Evolutionary conservation across 2,888 invertebrate genomes (phyloP), one percentile per base, ranked within the genome.

Genomic region (Dicyrtoma fusca): DNA sequence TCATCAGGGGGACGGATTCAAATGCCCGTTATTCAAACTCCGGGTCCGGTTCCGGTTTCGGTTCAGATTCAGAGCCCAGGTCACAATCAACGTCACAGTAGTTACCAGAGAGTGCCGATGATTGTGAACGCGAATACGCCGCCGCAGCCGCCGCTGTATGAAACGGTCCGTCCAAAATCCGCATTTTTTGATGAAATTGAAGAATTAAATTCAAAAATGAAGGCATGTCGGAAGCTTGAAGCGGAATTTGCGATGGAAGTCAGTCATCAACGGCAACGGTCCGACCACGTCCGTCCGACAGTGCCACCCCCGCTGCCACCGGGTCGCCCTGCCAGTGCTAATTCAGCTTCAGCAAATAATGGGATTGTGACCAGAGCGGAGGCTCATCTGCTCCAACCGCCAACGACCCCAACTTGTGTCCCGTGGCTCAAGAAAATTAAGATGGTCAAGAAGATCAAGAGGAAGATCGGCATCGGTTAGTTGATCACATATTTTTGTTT

Each of bases 391-490:
- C 11, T 55, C 25, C 51, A 11, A 6, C 51, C 51, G 4, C 51
- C 53, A 11, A 17, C 49, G 25, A 59, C 72, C 8, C 51, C 72
- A 0, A 45, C 65, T 47, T 72, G 65, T 47, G 72, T 59, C 13
- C 66, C 66, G 10, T 72, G 72, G 72, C 65, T 72, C 34, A 86
- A 86, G 84, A 93, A 92, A 86, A 93, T 94, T 92, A 93, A 93
- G 86, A 91, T 94, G 75, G 85, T 94, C 77, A 94, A 94, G 87
- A 94, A 93, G 84, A 91, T 94, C 82, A 93, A 93, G 85, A 90
- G 89, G 82, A 91, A 92, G 82, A 93, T 94, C 84, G 93, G 94
- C 82, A 51, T 94, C 84, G 92, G 94, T 93, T 85, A 89, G 92
- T 34, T n/a, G n/a, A 57, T 4, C 19, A 19, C 11, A 45, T 13